Evolutionary conservation across 1,140 invertebrate species (phyloP), one percentile per base, ranked within the genome.

Genomic region (Paramacrobiotus metropolitanus): DNA sequence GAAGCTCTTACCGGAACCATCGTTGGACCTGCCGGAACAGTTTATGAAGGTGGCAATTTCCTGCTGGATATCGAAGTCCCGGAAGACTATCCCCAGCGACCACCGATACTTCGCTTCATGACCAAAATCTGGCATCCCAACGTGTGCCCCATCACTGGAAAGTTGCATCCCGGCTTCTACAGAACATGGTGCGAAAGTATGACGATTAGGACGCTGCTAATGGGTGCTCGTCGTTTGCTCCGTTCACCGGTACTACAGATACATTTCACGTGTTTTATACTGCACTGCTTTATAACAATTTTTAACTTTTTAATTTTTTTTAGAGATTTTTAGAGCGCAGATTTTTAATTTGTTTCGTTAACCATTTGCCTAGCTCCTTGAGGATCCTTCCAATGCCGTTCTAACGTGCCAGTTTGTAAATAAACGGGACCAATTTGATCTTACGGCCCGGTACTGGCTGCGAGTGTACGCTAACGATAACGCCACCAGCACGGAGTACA

Each of bases 161-260:
- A 90, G 40, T 97, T 99, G 70, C 99, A 95, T 76, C 77, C 99
- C 72, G 95, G 99, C 74, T 98, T 99, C 70, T 77, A 99, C 21
- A 98, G 93, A 98, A 73, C 92, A 98, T 74, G 98, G 94, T 86
- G n/a, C n/a, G n/a, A n/a, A n/a, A n/a, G n/a, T n/a, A n/a, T n/a
- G n/a, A n/a, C n/a, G n/a, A n/a, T n/a, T n/a, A n/a, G n/a, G n/a
- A n/a, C n/a, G n/a, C n/a, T n/a, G n/a, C n/a, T n/a, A n/a, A n/a
- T n/a, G n/a, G n/a, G n/a, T n/a, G n/a, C n/a, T n/a, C n/a, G n/a
- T n/a, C n/a, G n/a, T n/a, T n/a, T n/a, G n/a, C n/a, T n/a, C n/a
- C n/a, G n/a, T n/a, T n/a, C n/a, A n/a, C n/a, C n/a, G n/a, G n/a
- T n/a, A n/a, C n/a, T 86, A 66, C 67, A 68, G 66, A 55, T 15